A percentile compares a stretch with the other conserved stretches of the same genome.
phyloP scores from a whole-genome alignment of 2,797 vertebrate species.

The Meda fulgida region DNA sequence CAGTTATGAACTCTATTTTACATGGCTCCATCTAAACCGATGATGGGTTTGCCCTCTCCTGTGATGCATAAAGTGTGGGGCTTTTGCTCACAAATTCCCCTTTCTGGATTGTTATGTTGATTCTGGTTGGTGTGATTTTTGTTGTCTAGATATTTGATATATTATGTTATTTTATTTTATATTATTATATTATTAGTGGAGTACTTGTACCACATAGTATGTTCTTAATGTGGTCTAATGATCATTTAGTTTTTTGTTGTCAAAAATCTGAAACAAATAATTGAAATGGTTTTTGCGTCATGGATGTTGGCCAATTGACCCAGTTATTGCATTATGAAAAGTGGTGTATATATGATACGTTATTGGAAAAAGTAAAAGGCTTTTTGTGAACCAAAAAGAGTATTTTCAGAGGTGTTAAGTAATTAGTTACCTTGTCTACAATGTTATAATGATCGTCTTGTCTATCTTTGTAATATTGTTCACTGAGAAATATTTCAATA shows the following conservation, averaged over 20 bases:
- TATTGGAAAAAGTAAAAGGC: neutral
- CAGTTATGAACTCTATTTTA: conserved; percentile 51
- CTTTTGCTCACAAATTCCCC: neutral
- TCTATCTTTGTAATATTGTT: neutral
- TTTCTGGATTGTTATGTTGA: neutral
- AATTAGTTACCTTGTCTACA: neutral
- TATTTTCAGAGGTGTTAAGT: neutral
- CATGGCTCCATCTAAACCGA: conserved; percentile 34
- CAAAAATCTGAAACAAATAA: neutral
- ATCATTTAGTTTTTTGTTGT: neutral
- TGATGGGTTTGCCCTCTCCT: conserved; percentile 24
- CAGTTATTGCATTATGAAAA: neutral
- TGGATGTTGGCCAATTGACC: neutral
- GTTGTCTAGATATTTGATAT: conserved; percentile 11
- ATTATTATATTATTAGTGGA: too few species aligned
- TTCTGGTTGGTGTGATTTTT: neutral
- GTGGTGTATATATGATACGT: neutral
- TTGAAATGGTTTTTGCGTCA: neutral
- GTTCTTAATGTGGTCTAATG: neutral
- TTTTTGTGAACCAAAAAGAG: neutral
- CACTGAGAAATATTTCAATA: neutral
- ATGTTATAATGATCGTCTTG: neutral
- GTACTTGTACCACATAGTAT: neutral
- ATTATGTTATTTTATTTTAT: too few species aligned
- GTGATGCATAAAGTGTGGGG: neutral